Percentiles rank a stretch among this genome's conserved stretches.
Evolutionary conservation across 2,888 invertebrate genomes (phyloP).

Genomic region (Acheta domesticus): DNA sequence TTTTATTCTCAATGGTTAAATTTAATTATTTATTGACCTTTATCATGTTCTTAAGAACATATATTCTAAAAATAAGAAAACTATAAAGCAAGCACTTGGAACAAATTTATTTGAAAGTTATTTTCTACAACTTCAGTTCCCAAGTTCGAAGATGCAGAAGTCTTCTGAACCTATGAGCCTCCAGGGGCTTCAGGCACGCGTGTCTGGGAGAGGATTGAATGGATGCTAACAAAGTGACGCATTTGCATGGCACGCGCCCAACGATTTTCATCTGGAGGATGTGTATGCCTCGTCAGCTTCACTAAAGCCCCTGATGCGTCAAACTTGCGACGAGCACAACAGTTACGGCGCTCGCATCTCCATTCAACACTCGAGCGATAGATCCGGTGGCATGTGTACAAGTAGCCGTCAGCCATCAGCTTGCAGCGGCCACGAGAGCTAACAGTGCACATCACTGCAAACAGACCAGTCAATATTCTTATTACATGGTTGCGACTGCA

Average conservation of each 20-base stretch:
- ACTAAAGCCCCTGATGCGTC: neutral
- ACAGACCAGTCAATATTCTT: neutral
- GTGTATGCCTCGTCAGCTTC: neutral
- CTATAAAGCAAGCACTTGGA: too few species aligned
- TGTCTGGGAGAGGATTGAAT: neutral
- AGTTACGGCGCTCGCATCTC: conserved; percentile 18
- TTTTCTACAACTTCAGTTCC: too few species aligned
- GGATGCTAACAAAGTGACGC: conserved; percentile 5
- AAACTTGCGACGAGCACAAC: conserved; percentile 3
- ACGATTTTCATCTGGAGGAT: conserved; percentile 4
- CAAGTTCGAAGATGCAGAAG: too few species aligned
- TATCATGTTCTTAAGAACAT: too few species aligned
- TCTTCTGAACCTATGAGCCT: too few species aligned
- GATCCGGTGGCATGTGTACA: conserved; percentile 25
- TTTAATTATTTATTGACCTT: too few species aligned
- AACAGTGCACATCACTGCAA: conserved; percentile 26
- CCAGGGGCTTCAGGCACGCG: too few species aligned
- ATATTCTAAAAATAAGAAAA: too few species aligned
- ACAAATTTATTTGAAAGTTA: too few species aligned
- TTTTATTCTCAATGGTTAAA: too few species aligned
- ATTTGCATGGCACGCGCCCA: neutral
- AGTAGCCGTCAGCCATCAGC: conserved; percentile 26
- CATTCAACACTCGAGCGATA: conserved; percentile 18
- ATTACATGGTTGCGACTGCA: neutral
- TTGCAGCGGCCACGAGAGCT: conserved; percentile 24